phyloP scores from a whole-genome alignment of 2,797 vertebrate genomes.

The Hozukius guyotensis region DNA sequence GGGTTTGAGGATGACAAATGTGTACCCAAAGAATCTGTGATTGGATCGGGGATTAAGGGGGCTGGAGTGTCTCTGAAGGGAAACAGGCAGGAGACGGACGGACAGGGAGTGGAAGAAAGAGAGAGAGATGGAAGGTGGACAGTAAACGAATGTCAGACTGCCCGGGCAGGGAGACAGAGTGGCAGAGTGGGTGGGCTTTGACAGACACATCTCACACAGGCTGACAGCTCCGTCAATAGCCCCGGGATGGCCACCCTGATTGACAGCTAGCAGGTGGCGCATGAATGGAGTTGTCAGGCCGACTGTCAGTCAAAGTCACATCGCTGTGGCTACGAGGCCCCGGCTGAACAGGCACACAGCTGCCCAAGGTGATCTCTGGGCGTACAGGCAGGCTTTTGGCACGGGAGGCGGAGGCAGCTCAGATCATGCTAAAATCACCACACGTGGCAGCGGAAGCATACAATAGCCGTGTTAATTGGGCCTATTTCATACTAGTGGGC shows the following conservation, averaged over 20 bases:
- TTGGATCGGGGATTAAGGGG: constrained; percentile 80
- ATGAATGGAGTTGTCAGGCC: constrained; percentile 89
- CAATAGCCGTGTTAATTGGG: constrained; percentile 45
- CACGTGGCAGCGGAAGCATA: constrained; percentile 28
- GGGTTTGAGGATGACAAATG: constrained; percentile 76
- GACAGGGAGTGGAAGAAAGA: constrained; percentile 56
- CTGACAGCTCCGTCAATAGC: constrained; percentile 88
- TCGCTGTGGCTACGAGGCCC: constrained; percentile 79
- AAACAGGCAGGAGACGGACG: constrained; percentile 60
- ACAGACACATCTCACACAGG: constrained; percentile 86
- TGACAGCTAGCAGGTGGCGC: constrained; percentile 91
- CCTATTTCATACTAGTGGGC: constrained; percentile 50
- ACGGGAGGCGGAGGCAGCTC: constrained; percentile 43
- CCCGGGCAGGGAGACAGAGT: constrained; percentile 67
- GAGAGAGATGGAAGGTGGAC: constrained; percentile 56
- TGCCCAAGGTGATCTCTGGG: constrained; percentile 86
- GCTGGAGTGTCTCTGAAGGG: constrained; percentile 69
- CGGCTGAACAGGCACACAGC: constrained; percentile 81
- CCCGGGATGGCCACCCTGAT: constrained; percentile 84
- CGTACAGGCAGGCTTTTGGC: constrained; percentile 73
- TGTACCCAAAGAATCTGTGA: constrained; percentile 75
- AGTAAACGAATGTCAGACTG: constrained; percentile 73
- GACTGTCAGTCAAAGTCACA: constrained; percentile 81
- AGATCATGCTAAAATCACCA: constrained; percentile 64
- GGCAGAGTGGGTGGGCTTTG: constrained; percentile 82